Conservation (phyloP, 53 echinoderm and acorn worm genomes). For the Stichopus horrens region DNA sequence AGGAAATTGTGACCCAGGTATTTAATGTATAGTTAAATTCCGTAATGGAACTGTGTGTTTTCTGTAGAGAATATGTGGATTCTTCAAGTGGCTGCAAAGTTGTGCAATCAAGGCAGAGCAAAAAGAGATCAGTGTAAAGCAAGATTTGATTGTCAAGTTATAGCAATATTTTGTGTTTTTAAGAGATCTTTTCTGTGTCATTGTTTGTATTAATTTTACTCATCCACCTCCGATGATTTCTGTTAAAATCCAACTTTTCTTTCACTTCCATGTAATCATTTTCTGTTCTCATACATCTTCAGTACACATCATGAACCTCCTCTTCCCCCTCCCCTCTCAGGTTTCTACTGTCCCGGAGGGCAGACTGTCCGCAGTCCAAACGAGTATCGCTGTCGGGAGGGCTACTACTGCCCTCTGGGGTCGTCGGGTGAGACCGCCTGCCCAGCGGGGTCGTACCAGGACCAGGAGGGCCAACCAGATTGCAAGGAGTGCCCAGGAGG, state of each 20-base stretch:
- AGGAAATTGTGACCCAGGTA: slow-evolving; percentile 81
- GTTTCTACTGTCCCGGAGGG: slow-evolving; percentile 92
- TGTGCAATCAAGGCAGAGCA: too few species aligned
- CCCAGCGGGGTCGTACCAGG: slow-evolving; percentile 84
- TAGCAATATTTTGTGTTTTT: too few species aligned
- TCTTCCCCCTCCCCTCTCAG: slow-evolving; percentile 21
- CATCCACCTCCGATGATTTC: too few species aligned
- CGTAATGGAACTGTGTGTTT: neutral
- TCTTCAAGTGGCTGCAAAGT: too few species aligned
- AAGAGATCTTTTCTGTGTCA: too few species aligned
- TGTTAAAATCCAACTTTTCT: too few species aligned
- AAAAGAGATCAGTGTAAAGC: too few species aligned
- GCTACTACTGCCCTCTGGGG: slow-evolving; percentile 86
- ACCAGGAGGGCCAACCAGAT: slow-evolving; percentile 73
- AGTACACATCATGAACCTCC: neutral
- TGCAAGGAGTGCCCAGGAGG: slow-evolving; percentile 92
- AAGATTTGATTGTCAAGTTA: too few species aligned
- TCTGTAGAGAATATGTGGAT: too few species aligned
- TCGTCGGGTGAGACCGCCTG: slow-evolving; percentile 76
- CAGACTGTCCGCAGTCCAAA: slow-evolving; percentile 81
- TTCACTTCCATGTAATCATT: too few species aligned
- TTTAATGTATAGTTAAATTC: neutral
- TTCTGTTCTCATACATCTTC: too few species aligned
- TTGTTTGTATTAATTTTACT: too few species aligned
- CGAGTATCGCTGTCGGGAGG: slow-evolving; percentile 81